Evolutionary conservation across 2,888 invertebrate species (phyloP), one percentile per base, ranked within the genome.

Genomic region (Epinotia nisella): DNA sequence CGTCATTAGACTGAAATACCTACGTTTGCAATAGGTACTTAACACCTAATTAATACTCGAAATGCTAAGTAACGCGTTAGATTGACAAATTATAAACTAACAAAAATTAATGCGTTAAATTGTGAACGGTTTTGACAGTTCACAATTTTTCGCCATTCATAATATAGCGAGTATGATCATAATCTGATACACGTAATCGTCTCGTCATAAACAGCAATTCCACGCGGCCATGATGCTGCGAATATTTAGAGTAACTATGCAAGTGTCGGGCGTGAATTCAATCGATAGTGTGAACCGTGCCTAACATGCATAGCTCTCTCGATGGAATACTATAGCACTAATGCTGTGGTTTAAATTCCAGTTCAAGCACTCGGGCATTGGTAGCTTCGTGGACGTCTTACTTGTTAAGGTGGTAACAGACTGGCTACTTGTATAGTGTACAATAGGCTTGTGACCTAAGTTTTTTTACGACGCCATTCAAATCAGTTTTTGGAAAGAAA

Each of bases 221-320:
- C 74, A 61, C 71, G 70, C 62, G 67, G 24, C 71, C 74, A 75
- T 60, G 70, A 58, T 51, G 53, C 61, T 66, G 69, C 67, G 78
- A 79, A 81, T 83, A 82, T 80, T 83, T 76, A 79, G 77, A 80
- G 76, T 76, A 76, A 77, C 77, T 77, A 78, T 78, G 81, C 79
- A 74, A 80, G 80, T 83, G 82, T 82, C 82, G 82, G 79, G 75
- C 78, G 79, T 86, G 83, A 82, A 87, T 83, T 85, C 82, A 88
- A 86, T 87, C 86, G 81, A 86, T 87, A 85, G 85, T 86, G 83
- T 86, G 85, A 80, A 78, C 79, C 77, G 76, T 77, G 78, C 81
- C 81, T 80, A 80, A 81, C 75, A 73, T 59, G 60, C 69, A 68
- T 67, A 49, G 65, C 39, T 35, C 53, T 35, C 55, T 53, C 19